Evolutionary conservation across 2,113 vertebrate genomes (phyloP).

Genomic region (Copsychus sechellarum): DNA sequence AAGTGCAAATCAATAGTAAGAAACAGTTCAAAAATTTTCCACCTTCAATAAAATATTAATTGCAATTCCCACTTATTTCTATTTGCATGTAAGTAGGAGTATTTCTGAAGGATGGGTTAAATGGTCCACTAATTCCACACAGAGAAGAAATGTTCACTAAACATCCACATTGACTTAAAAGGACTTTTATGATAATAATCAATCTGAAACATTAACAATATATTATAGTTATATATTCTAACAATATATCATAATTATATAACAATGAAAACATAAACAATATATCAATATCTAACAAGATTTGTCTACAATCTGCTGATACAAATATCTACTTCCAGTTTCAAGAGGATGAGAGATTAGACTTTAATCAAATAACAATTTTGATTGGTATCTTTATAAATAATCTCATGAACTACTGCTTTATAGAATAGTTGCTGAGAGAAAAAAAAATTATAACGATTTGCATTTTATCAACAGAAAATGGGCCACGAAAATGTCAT

Average conservation of each 20-base stretch:
- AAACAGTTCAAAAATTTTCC: background rate
- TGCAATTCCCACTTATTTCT: background rate
- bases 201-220: background rate
- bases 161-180: background rate
- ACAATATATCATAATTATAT: too few species aligned
- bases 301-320: background rate
- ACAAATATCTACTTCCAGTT: constrained; percentile 5
- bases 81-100: background rate
- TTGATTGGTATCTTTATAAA: constrained; percentile 25
- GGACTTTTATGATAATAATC: background rate
- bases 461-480: constrained; percentile 9
- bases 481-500: constrained; percentile 39
- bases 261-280: background rate
- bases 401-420: constrained; percentile 1
- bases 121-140: background rate
- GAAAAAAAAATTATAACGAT: background rate
- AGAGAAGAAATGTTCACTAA: background rate
- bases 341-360: constrained; percentile 35
- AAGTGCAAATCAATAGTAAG: background rate
- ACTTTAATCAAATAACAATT: constrained; percentile 16
- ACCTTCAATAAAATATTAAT: background rate
- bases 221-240: background rate
- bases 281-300: background rate
- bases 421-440: background rate
- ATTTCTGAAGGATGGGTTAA: background rate